These are phyloP conservation scores for Drosophila auraria DNA, from an alignment of 1,140 invertebrate species.

Conservation along the genomic window DNA sequence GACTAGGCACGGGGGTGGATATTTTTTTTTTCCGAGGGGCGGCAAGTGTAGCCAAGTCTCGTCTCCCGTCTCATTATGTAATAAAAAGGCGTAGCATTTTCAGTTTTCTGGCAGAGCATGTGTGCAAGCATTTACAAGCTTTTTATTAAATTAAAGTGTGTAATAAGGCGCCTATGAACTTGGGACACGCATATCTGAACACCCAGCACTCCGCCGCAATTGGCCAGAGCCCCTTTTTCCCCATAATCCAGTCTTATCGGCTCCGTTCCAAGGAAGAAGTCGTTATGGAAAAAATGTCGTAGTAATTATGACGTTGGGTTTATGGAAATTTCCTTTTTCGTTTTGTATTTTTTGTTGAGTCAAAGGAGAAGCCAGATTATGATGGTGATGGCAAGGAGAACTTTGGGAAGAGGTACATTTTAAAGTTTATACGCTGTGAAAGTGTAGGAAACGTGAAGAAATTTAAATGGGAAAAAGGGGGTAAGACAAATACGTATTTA, in stretches of 20 bases:
- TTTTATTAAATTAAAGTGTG: constrained; percentile 83
- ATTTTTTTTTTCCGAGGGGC: constrained; percentile 16
- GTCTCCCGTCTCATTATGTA: constrained; percentile 65
- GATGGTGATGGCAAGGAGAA: constrained; percentile 8
- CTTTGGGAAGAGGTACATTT: not conserved
- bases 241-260: constrained; percentile 30
- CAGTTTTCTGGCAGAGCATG: constrained; percentile 44
- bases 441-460: not conserved
- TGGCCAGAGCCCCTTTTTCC: not conserved
- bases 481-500: too few species aligned
- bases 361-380: constrained; percentile 35
- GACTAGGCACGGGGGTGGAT: not conserved
- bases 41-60: constrained; percentile 44
- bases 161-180: constrained; percentile 77
- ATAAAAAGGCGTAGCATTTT: constrained; percentile 76
- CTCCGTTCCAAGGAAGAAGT: constrained; percentile 35
- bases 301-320: constrained; percentile 78
- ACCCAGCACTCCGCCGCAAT: constrained; percentile 14
- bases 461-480: not conserved
- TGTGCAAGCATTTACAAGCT: constrained; percentile 79
- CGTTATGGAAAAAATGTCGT: constrained; percentile 66
- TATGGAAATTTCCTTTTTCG: constrained; percentile 62
- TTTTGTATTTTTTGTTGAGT: constrained; percentile 38
- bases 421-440: not conserved
- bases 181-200: constrained; percentile 57